Evolutionary conservation across 2,797 vertebrate genomes (phyloP).

Genomic region (Malurus leucopterus): DNA sequence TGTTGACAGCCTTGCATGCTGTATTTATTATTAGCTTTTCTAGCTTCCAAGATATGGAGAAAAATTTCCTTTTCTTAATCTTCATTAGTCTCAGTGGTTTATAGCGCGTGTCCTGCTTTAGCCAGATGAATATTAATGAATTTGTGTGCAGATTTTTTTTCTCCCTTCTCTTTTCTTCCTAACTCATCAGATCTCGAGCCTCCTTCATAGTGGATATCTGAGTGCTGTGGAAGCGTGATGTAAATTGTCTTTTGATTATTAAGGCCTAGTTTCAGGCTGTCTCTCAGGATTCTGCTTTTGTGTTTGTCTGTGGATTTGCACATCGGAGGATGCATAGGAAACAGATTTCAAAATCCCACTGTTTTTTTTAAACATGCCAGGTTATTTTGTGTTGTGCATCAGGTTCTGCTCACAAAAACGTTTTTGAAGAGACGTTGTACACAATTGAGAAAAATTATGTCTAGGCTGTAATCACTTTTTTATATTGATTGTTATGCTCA

Average conservation of each 20-base stretch:
- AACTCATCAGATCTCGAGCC: slow-evolving; percentile 70
- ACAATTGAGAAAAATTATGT: slow-evolving; percentile 71
- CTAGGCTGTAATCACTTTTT: slow-evolving; percentile 74
- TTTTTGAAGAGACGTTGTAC: slow-evolving; percentile 64
- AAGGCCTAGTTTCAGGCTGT: slow-evolving; percentile 81
- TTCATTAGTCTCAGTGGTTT: slow-evolving; percentile 74
- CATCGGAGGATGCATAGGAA: slow-evolving; percentile 77
- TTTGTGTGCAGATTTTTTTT: slow-evolving; percentile 68
- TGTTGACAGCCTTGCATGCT: slow-evolving; percentile 85
- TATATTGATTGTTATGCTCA: slow-evolving; percentile 77
- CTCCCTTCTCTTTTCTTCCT: slow-evolving; percentile 61
- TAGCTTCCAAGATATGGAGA: slow-evolving; percentile 78
- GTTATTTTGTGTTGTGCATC: slow-evolving; percentile 64
- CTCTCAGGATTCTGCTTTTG: slow-evolving; percentile 76
- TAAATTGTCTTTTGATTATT: slow-evolving; percentile 86
- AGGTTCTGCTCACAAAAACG: slow-evolving; percentile 67
- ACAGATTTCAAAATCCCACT: slow-evolving; percentile 64
- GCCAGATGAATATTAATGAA: slow-evolving; percentile 79
- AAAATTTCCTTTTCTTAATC: slow-evolving; percentile 74
- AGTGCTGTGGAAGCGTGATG: slow-evolving; percentile 73
- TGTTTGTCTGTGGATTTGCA: slow-evolving; percentile 78
- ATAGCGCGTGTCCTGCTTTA: slow-evolving; percentile 75
- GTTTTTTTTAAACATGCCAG: slow-evolving; percentile 69
- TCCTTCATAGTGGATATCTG: slow-evolving; percentile 73
- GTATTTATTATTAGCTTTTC: slow-evolving; percentile 79